Conservation (phyloP, 2,113 vertebrate species). For the Psophia crepitans region DNA sequence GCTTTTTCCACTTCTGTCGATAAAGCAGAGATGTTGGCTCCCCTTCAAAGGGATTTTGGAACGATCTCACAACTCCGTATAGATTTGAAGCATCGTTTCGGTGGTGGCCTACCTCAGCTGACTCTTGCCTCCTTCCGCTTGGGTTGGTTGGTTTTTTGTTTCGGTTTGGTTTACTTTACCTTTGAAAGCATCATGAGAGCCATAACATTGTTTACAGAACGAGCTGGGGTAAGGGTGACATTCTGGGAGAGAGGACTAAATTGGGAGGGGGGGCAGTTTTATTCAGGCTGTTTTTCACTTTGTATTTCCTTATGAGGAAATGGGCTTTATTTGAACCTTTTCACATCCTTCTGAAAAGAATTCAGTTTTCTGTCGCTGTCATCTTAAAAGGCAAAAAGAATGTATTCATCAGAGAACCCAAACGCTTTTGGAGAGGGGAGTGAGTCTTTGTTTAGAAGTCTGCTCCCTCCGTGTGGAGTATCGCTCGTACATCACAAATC, state of each 20-base stretch:
- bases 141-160: not conserved
- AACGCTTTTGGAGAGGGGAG: not conserved
- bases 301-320: not conserved
- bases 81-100: conserved; percentile 37
- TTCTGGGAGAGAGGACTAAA: not conserved
- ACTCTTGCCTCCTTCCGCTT: conserved; percentile 44
- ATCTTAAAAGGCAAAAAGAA: conserved; percentile 33
- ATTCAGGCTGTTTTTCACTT: conserved; percentile 65
- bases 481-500: accelerated
- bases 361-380: not conserved
- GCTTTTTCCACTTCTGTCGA: not conserved
- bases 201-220: conserved; percentile 66
- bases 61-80: not conserved
- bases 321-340: not conserved
- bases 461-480: not conserved
- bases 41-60: not conserved
- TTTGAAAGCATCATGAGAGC: conserved; percentile 44
- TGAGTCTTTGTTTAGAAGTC: not conserved
- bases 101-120: conserved; percentile 74
- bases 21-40: not conserved
- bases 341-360: conserved; percentile 14
- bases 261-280: not conserved
- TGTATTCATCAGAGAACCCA: not conserved
- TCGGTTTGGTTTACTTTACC: not conserved
- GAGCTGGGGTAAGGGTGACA: not conserved